These are phyloP conservation scores for Penaeus chinensis DNA, from an alignment of 1,140 invertebrate genomes.

Conservation along the genomic window DNA sequence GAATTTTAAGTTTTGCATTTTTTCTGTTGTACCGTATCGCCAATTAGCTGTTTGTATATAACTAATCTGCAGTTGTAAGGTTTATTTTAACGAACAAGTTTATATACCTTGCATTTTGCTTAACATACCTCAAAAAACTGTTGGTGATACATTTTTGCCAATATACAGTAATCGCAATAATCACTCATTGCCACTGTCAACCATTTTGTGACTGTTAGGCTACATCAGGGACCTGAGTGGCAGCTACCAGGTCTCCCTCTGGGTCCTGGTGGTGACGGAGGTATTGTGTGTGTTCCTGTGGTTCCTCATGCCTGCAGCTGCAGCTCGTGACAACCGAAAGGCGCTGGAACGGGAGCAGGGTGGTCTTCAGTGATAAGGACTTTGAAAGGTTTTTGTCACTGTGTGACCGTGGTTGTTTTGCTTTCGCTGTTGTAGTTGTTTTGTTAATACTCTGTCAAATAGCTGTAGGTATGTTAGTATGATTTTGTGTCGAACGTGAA, in stretches of 20 bases:
- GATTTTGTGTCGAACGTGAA: no score
- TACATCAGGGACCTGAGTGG: slow-evolving; percentile 12
- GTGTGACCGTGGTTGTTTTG: no score
- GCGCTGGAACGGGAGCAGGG: neutral
- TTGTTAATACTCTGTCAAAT: no score
- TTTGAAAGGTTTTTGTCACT: neutral
- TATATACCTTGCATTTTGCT: no score
- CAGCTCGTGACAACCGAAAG: neutral
- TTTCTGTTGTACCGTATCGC: neutral
- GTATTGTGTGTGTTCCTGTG: neutral
- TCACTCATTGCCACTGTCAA: neutral
- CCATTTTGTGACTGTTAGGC: neutral
- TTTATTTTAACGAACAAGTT: no score
- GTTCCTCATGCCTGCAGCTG: slow-evolving; percentile 10
- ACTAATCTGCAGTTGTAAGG: neutral
- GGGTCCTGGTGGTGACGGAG: neutral
- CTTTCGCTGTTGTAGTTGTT: no score
- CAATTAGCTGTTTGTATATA: neutral
- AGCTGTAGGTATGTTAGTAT: no score
- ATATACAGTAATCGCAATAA: neutral
- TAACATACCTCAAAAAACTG: no score
- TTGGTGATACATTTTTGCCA: neutral
- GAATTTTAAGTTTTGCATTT: neutral
- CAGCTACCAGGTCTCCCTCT: neutral
- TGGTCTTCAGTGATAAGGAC: neutral